Evolutionary conservation across 1,140 invertebrate genomes (phyloP).

Genomic region (Drosophila parabipectinata): DNA sequence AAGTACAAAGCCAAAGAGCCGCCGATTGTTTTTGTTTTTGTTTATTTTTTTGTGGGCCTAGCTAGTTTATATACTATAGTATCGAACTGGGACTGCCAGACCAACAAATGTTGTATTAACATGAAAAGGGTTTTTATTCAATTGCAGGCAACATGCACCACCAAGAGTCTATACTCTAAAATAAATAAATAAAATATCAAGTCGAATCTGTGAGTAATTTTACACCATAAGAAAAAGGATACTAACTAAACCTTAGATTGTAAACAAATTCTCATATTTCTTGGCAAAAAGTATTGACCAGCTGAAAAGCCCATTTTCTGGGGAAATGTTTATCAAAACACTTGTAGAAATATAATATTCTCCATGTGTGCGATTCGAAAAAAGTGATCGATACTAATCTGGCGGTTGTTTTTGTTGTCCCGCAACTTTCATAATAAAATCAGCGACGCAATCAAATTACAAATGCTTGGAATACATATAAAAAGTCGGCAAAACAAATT

Average conservation of each 20-base stretch:
- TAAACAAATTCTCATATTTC: background rate
- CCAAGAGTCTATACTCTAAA: conserved; percentile 8
- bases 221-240: conserved; percentile 8
- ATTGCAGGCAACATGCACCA: conserved; percentile 69
- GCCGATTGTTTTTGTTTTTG: conserved; percentile 49
- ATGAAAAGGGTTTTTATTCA: conserved; percentile 80
- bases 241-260: background rate
- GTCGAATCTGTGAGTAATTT: conserved; percentile 30
- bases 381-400: conserved; percentile 35
- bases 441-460: conserved; percentile 68
- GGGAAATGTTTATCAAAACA: background rate
- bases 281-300: background rate
- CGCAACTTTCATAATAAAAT: conserved; percentile 75
- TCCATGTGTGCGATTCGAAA: conserved; percentile 1
- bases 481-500: conserved; percentile 58
- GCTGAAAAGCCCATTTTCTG: background rate
- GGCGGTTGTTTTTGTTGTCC: conserved; percentile 39
- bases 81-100: conserved; percentile 40
- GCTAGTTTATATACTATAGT: conserved; percentile 31
- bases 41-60: conserved; percentile 3
- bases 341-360: background rate
- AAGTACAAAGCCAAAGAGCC: conserved; percentile 71
- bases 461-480: conserved; percentile 31
- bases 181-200: conserved; percentile 15
- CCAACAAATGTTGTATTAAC: conserved; percentile 76